These are phyloP conservation scores for Odontomyia ornata DNA, from an alignment of 2,888 invertebrate genomes.

Conservation along the genomic window DNA sequence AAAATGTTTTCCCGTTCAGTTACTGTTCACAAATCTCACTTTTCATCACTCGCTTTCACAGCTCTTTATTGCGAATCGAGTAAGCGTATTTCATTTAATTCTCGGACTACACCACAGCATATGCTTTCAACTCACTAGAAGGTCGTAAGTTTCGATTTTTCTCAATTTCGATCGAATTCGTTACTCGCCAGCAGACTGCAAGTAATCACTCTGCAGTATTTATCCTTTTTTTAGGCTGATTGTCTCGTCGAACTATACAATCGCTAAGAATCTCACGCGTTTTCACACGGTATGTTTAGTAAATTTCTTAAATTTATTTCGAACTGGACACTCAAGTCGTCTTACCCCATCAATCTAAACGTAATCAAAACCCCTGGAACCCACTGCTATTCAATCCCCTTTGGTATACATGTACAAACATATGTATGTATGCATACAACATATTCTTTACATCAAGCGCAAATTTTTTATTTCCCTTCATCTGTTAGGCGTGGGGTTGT, in stretches of 20 bases:
- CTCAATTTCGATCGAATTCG: slow-evolving; percentile 15
- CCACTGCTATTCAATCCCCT: not conserved
- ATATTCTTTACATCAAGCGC: not conserved
- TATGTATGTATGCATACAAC: not conserved
- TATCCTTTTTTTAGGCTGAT: too few relatives aligned
- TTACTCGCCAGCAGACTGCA: not conserved
- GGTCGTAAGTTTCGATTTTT: slow-evolving; percentile 24
- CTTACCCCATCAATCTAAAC: slow-evolving; percentile 5
- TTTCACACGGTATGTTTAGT: not conserved
- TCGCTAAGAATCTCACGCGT: not conserved
- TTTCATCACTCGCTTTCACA: too few relatives aligned
- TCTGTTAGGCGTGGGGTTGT: not conserved
- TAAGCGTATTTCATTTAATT: not conserved
- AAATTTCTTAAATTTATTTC: slow-evolving; percentile 3
- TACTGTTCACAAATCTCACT: too few relatives aligned
- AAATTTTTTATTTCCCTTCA: not conserved
- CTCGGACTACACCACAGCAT: not conserved
- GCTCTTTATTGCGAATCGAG: not conserved
- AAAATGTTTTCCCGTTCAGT: too few relatives aligned
- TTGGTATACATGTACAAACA: not conserved
- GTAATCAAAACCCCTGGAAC: not conserved
- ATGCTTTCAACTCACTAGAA: slow-evolving; percentile 19
- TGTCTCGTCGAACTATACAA: too few relatives aligned
- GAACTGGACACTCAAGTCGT: not conserved
- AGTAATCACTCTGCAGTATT: too few relatives aligned